Evolutionary conservation across 1,140 invertebrate genomes (phyloP).

Genomic region (Chrysopa pallens): DNA sequence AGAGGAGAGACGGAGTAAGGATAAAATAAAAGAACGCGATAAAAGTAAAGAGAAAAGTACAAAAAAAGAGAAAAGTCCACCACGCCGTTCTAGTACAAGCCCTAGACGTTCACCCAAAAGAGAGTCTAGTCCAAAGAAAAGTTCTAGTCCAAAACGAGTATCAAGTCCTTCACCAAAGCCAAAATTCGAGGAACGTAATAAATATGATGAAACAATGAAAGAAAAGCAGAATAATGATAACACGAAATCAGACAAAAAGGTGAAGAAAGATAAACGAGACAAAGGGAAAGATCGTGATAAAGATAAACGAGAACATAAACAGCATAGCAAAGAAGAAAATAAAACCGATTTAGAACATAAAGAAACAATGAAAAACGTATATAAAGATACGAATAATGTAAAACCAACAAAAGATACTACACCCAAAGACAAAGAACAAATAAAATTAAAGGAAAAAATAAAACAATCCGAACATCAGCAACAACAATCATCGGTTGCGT

Average conservation of each 20-base stretch:
- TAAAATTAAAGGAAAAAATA: slow-evolving; percentile 4
- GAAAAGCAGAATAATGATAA: slow-evolving; percentile 27
- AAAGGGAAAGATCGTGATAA: slow-evolving; percentile 30
- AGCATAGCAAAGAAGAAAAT: slow-evolving; percentile 16
- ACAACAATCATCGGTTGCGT: slow-evolving; percentile 2
- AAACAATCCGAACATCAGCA: slow-evolving; percentile 2
- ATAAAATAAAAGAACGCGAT: slow-evolving; percentile 37
- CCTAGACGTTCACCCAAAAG: slow-evolving; percentile 23
- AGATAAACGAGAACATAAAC: slow-evolving; percentile 19
- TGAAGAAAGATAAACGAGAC: slow-evolving; percentile 24
- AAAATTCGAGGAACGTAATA: slow-evolving; percentile 15
- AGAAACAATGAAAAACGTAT: slow-evolving; percentile 5
- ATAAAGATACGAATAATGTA: slow-evolving; percentile 2
- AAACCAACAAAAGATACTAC: slow-evolving; percentile 1
- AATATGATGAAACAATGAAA: slow-evolving; percentile 20
- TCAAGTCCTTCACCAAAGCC: slow-evolving; percentile 18
- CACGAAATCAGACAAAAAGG: slow-evolving; percentile 30
- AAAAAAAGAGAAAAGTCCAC: slow-evolving; percentile 19
- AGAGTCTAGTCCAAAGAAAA: slow-evolving; percentile 29
- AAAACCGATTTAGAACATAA: slow-evolving; percentile 14
- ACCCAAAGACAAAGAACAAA: slow-evolving; percentile 1
- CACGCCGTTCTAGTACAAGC: slow-evolving; percentile 9
- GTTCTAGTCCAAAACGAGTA: slow-evolving; percentile 27
- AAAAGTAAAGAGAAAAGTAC: slow-evolving; percentile 34
- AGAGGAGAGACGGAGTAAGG: slow-evolving; percentile 41